phyloP scores from a whole-genome alignment of 1,140 invertebrate species.

The Anoplolepis gracilipes region DNA sequence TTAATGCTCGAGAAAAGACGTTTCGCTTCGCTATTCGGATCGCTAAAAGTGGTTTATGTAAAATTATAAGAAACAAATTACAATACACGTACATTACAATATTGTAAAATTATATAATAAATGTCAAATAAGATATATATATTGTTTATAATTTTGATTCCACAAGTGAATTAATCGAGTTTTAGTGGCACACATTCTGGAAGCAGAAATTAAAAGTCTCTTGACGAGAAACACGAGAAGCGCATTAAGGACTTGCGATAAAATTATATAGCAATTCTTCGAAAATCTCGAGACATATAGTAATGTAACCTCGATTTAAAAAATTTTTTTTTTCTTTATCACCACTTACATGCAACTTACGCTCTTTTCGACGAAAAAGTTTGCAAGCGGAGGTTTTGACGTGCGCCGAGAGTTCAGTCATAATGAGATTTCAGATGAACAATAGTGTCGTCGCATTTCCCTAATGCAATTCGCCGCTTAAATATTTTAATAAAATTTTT shows the following conservation, averaged over 20 bases:
- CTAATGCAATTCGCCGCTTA: conserved; percentile 82
- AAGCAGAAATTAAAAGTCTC: background rate
- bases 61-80: too few relatives aligned
- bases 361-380: conserved; percentile 69
- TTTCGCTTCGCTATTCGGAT: too few relatives aligned
- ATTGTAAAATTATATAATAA: too few relatives aligned
- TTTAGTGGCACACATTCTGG: background rate
- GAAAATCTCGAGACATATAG: conserved; percentile 55
- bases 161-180: background rate
- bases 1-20: too few relatives aligned
- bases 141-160: background rate
- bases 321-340: conserved; percentile 11
- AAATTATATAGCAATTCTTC: conserved; percentile 47
- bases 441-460: conserved; percentile 79
- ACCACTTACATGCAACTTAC: conserved; percentile 3
- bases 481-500: conserved; percentile 84
- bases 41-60: too few relatives aligned
- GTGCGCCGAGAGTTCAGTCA: conserved; percentile 58
- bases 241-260: conserved; percentile 36
- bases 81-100: too few relatives aligned
- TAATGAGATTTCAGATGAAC: conserved; percentile 81
- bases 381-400: conserved; percentile 65
- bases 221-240: conserved; percentile 62
- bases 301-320: conserved; percentile 28
- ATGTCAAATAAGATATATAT: background rate